These are phyloP conservation scores for Styela clava DNA, from an alignment of 23 tunicate species.

Conservation along the genomic window DNA sequence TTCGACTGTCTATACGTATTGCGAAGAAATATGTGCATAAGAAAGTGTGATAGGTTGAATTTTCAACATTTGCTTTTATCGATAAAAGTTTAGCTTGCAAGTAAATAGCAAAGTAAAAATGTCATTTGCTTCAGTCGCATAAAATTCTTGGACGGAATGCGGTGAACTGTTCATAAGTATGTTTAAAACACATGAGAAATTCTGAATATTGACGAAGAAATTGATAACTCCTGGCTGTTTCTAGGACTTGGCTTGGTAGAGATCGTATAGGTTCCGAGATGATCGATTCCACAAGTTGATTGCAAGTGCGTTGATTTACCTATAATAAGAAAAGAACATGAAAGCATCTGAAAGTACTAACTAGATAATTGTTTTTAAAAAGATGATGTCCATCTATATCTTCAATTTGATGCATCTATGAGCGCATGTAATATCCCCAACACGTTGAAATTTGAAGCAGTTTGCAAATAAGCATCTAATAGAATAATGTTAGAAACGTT, in stretches of 20 bases:
- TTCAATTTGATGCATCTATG: neutral
- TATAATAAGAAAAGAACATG: neutral
- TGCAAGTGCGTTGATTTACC: conserved; percentile 3
- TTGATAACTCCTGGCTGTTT: conserved; percentile 7
- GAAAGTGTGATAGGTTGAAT: too few species aligned
- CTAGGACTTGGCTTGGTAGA: neutral
- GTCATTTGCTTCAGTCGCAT: neutral
- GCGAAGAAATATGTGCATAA: too few species aligned
- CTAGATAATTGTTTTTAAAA: neutral
- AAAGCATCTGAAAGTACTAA: neutral
- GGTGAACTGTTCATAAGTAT: conserved; percentile 7
- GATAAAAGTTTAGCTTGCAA: too few species aligned
- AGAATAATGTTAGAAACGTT: too few species aligned
- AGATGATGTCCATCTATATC: neutral
- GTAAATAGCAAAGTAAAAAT: too few species aligned
- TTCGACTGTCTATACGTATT: too few species aligned
- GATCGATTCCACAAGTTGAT: neutral
- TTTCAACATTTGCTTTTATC: too few species aligned
- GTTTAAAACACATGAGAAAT: conserved; percentile 10
- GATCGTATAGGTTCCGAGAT: neutral
- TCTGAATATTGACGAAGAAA: conserved; percentile 24
- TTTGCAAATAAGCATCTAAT: too few species aligned
- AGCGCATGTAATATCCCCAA: neutral
- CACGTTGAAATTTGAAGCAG: too few species aligned
- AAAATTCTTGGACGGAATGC: neutral